These are phyloP conservation scores for Drosophila borealis DNA, from an alignment of 2,888 invertebrate species.

Conservation along the genomic window DNA sequence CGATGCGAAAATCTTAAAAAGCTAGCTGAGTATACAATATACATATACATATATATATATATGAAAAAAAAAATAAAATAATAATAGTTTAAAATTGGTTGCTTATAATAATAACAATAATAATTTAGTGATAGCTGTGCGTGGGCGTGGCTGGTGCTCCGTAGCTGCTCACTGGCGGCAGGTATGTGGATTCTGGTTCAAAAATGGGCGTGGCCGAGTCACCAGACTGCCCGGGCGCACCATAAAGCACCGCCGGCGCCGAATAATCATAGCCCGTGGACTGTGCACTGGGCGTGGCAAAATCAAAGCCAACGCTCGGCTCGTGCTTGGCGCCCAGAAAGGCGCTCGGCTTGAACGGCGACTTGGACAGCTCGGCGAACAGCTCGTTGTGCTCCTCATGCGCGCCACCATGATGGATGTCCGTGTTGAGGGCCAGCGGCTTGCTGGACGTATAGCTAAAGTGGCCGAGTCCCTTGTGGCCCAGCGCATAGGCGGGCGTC, in stretches of 20 bases:
- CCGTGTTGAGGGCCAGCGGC: constrained; percentile 78
- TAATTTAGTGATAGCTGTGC: constrained; percentile 62
- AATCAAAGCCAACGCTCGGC: constrained; percentile 49
- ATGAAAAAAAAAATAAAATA: neutral
- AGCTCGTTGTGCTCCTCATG: constrained; percentile 37
- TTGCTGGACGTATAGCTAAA: constrained; percentile 80
- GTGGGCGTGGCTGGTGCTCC: constrained; percentile 59
- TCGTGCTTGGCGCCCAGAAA: constrained; percentile 83
- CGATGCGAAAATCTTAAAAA: constrained; percentile 9
- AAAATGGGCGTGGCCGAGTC: constrained; percentile 62
- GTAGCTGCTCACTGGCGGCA: constrained; percentile 59
- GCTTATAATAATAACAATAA: constrained; percentile 1
- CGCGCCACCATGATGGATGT: constrained; percentile 45
- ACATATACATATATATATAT: constrained; percentile 5
- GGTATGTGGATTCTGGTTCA: constrained; percentile 71
- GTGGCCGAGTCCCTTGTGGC: constrained; percentile 84
- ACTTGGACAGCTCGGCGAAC: constrained; percentile 60
- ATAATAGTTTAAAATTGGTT: constrained; percentile 15
- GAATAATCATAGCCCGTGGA: constrained; percentile 74
- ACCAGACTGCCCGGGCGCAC: constrained; percentile 59
- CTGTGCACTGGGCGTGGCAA: constrained; percentile 55
- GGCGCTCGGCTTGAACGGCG: constrained; percentile 83
- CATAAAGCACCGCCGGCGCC: constrained; percentile 57
- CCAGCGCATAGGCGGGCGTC: constrained; percentile 80
- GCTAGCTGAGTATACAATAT: constrained; percentile 7